Percentiles rank a stretch among this genome's conserved stretches.
phyloP scores from a whole-genome alignment of 2,888 invertebrate genomes.

The Zygaena filipendulae region DNA sequence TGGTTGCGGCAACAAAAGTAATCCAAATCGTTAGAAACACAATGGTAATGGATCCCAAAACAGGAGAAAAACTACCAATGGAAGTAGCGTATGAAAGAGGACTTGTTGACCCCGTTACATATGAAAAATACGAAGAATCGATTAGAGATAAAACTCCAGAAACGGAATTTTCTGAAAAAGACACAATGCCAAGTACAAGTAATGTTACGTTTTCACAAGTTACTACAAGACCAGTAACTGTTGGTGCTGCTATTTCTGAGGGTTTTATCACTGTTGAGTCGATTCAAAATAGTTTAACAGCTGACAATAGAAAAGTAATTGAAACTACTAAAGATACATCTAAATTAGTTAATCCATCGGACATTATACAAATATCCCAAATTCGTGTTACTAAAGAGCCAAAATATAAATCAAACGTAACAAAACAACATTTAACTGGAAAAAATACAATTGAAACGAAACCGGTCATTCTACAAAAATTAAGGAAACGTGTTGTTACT shows the following conservation, averaged over 20 bases:
- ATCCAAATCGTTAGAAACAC: conserved; percentile 72
- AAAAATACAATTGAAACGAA: conserved; percentile 64
- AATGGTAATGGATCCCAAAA: conserved; percentile 81
- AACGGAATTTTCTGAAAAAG: conserved; percentile 21
- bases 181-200: conserved; percentile 11
- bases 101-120: conserved; percentile 70
- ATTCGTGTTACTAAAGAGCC: conserved; percentile 70
- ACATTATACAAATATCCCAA: conserved; percentile 69
- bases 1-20: conserved; percentile 76
- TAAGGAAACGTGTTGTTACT: conserved; percentile 79
- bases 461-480: conserved; percentile 79
- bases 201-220: conserved; percentile 27
- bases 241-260: conserved; percentile 69
- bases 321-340: conserved; percentile 25
- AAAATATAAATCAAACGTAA: conserved; percentile 73
- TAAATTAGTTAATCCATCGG: conserved; percentile 28
- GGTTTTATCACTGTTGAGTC: conserved; percentile 66
- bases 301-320: conserved; percentile 34
- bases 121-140: conserved; percentile 61
- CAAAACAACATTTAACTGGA: conserved; percentile 66
- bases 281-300: conserved; percentile 50
- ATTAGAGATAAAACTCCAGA: conserved; percentile 42
- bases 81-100: conserved; percentile 85
- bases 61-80: conserved; percentile 82
- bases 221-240: conserved; percentile 62